Conservation (phyloP, 1,140 invertebrate species). For the Chrysomallon squamiferum region DNA sequence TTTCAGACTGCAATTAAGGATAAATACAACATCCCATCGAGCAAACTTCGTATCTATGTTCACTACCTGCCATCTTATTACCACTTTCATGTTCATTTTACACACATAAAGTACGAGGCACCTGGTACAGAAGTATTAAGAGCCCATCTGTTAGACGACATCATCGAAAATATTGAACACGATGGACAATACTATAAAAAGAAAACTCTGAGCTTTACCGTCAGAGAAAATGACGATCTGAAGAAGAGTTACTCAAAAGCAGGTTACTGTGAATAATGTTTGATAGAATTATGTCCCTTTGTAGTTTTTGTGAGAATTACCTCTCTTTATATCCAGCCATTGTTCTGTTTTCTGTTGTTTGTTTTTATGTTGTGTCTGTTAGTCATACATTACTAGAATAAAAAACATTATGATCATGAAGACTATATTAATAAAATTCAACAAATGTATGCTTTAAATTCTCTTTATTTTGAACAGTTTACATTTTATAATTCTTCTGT, state of each 20-base stretch:
- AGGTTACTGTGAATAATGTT: conserved; percentile 34
- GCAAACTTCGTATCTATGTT: conserved; percentile 80
- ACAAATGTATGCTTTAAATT: background rate
- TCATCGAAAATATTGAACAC: conserved; percentile 91
- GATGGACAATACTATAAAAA: conserved; percentile 83
- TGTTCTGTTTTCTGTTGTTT: background rate
- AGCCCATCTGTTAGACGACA: conserved; percentile 83
- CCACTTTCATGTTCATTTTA: conserved; percentile 95
- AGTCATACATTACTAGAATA: background rate
- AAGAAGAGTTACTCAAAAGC: conserved; percentile 45
- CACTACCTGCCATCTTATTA: conserved; percentile 98
- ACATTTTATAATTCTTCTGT: no score
- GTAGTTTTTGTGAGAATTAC: background rate
- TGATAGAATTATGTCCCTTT: background rate
- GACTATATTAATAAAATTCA: background rate
- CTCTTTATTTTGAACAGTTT: no score
- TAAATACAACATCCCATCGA: conserved; percentile 77
- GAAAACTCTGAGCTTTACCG: conserved; percentile 71
- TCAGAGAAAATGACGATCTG: conserved; percentile 56
- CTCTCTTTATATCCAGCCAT: background rate
- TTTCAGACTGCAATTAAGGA: conserved; percentile 77
- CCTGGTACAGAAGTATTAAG: conserved; percentile 80
- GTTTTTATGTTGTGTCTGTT: background rate
- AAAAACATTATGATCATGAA: background rate
- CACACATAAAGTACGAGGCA: conserved; percentile 80